Conservation (phyloP, 2,797 vertebrate genomes). For the Brachyrhaphis roseni region DNA sequence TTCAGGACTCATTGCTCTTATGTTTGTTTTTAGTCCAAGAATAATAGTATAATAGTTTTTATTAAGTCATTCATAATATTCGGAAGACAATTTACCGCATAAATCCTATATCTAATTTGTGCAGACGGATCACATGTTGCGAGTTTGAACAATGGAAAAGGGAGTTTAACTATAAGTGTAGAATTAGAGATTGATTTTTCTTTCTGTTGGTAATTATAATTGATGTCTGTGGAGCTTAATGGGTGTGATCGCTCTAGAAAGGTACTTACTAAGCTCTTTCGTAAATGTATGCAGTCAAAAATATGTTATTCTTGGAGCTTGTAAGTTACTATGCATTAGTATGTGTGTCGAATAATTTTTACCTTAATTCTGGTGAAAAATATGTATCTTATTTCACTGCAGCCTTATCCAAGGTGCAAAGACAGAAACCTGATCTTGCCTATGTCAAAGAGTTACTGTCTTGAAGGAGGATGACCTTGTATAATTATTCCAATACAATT, state of each 20-base stretch:
- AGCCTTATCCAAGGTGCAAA: too few species aligned
- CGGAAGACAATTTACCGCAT: not conserved
- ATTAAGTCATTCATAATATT: not conserved
- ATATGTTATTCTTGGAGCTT: not conserved
- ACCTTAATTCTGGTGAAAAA: not conserved
- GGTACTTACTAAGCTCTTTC: conserved; percentile 3
- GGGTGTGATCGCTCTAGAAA: not conserved
- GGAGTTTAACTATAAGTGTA: not conserved
- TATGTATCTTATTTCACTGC: not conserved
- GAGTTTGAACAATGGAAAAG: not conserved
- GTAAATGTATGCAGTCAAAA: not conserved
- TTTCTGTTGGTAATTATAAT: not conserved
- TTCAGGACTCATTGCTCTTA: not conserved
- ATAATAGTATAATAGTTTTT: not conserved
- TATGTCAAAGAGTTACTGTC: not conserved
- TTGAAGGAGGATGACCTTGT: not conserved
- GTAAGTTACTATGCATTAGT: not conserved
- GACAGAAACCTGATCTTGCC: not conserved
- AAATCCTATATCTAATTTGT: not conserved
- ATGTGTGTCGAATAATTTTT: not conserved
- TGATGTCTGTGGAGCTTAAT: not conserved
- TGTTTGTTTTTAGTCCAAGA: conserved; percentile 30
- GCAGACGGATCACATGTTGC: not conserved
- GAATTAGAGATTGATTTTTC: conserved; percentile 1
- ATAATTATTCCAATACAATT: not conserved